Base-by-base conservation (phyloP, 2,888 invertebrate species). In the Eurytoma californica region DNA sequence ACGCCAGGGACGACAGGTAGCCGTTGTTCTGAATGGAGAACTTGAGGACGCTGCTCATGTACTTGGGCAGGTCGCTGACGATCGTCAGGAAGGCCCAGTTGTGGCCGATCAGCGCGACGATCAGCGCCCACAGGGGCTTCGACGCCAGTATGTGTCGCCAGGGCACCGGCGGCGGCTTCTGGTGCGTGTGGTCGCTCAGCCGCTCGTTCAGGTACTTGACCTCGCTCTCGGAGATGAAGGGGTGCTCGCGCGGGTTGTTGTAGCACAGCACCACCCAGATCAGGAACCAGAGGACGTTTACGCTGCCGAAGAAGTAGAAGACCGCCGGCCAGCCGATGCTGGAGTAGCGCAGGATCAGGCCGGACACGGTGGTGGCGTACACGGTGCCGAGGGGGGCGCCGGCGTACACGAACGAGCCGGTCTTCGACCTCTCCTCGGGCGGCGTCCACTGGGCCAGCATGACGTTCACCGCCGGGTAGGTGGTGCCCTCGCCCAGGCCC, bases 401-500 rank as follows among this genome's bases (percentile, higher is more conserved):
- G 0, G 96, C 95, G 85, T 95, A 95, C 0, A 96, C 95, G 57
- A 97, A 88, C 0, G 96, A 94, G 0, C 96, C 95, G 87, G 96
- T 93, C 81, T 94, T 93, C 12, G 95, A 95, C 82, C 96, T 81
- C 70, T 85, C 85, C 1, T 93, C 93, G 0, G 94, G 91, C 0
- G 96, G 96, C 0, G 95, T 94, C 97, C 97, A 97, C 85, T 95
- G 93, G 0, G 96, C 95, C 9, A 97, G 90, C 89, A 97, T 92
- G 0, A 95, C 94, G 87, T 95, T 96, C 84, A 98, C 91, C 0
- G 97, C 97, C 2, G 95, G 96, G 87, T 94, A 96, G 0, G 96
- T 96, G 7, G 95, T 95, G 24, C 96, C 96, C 92, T 97, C 96
- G 80, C 96, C 96, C 3, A 97, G 91, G 58, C 97, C 97, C 92